Conservation (phyloP, 2,113 vertebrate genomes). For the Perca flavescens region DNA sequence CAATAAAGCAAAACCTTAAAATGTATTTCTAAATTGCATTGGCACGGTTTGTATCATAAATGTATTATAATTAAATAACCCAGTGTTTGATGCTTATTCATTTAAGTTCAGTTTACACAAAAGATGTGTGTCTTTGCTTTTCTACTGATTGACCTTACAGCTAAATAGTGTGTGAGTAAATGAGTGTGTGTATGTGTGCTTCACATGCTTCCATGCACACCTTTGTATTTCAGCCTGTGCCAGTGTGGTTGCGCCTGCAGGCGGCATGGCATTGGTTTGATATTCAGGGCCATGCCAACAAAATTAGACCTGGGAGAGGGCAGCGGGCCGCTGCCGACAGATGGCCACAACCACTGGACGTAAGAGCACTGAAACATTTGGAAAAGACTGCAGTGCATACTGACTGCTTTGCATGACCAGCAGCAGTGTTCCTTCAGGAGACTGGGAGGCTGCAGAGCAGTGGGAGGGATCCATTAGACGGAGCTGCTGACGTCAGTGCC, state of each 20-base stretch:
- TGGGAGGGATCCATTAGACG: conserved; percentile 36
- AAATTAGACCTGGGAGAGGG: conserved; percentile 61
- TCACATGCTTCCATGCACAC: conserved; percentile 23
- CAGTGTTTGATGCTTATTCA: background rate
- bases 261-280: conserved; percentile 50
- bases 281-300: conserved; percentile 58
- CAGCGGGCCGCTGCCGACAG: conserved; percentile 42
- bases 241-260: conserved; percentile 33
- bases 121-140: background rate
- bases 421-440: conserved; percentile 31
- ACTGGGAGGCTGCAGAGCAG: conserved; percentile 33
- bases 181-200: background rate
- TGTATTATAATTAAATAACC: background rate
- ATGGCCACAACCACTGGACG: conserved; percentile 59
- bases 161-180: conserved; percentile 4
- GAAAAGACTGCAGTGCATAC: conserved; percentile 40
- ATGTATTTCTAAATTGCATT: background rate
- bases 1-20: background rate
- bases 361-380: conserved; percentile 55
- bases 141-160: conserved; percentile 1
- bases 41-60: background rate
- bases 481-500: conserved; percentile 32
- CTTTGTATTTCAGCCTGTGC: conserved; percentile 17
- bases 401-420: conserved; percentile 31
- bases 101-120: background rate